Conservation (phyloP, 1,140 invertebrate species). For the Lamellibrachia luymesi region DNA sequence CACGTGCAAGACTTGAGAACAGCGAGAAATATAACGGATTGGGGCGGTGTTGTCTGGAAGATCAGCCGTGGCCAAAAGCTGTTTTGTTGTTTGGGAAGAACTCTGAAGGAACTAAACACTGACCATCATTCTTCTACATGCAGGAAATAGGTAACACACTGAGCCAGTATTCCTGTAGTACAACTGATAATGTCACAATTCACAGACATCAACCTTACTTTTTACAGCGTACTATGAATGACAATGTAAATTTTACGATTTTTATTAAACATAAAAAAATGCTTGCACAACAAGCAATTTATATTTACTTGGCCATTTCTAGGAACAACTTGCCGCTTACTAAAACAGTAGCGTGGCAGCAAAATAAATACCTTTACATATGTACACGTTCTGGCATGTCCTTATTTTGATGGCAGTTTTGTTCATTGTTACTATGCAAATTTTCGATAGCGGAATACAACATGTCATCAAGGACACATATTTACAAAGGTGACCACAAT, state of each 20-base stretch:
- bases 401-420: background rate
- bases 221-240: background rate
- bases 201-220: background rate
- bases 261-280: background rate
- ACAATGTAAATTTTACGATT: background rate
- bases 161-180: background rate
- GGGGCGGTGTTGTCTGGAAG: background rate
- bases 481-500: background rate
- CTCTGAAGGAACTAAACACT: too few relatives aligned
- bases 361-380: too few relatives aligned
- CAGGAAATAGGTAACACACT: background rate
- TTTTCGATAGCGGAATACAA: background rate
- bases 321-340: background rate
- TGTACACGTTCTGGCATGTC: too few relatives aligned
- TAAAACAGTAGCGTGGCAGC: background rate
- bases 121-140: too few relatives aligned
- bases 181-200: background rate
- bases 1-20: background rate
- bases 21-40: background rate
- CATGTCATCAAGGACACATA: background rate
- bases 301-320: background rate
- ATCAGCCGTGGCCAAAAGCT: background rate
- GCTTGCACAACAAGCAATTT: background rate
- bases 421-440: background rate
- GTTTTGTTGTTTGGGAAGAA: background rate